phyloP scores from a whole-genome alignment of 1,140 invertebrate species.

The Drosophila eugracilis region DNA sequence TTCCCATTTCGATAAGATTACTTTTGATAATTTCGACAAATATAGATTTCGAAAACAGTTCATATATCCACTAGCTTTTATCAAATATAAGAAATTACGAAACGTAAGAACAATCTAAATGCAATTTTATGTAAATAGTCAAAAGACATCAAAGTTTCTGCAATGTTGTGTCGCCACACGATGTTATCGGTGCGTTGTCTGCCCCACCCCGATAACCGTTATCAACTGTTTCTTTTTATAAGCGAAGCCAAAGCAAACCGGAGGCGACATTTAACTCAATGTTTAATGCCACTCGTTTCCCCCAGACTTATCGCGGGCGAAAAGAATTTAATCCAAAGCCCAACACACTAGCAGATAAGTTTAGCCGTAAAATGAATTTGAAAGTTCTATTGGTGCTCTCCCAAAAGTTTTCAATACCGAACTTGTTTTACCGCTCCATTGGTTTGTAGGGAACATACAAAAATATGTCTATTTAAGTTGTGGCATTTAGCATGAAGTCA shows the following conservation, averaged over 20 bases:
- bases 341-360: constrained; percentile 43
- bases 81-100: no score
- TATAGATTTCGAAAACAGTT: no score
- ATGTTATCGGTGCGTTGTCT: constrained; percentile 32
- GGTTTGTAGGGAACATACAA: background rate
- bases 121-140: no score
- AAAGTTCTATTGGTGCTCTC: background rate
- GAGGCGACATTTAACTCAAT: background rate
- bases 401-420: no score
- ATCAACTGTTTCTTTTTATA: constrained; percentile 37
- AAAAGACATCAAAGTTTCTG: background rate
- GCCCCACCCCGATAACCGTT: constrained; percentile 14
- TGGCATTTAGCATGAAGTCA: constrained; percentile 2
- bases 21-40: no score
- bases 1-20: no score
- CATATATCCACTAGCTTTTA: no score
- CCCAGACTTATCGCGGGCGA: constrained; percentile 42
- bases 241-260: constrained; percentile 4
- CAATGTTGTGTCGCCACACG: constrained; percentile 3
- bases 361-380: constrained; percentile 4
- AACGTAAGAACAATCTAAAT: no score
- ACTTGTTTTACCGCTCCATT: no score
- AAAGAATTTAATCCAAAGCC: constrained; percentile 64
- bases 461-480: background rate
- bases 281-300: constrained; percentile 29